phyloP scores from a whole-genome alignment of 2,888 invertebrate species.

The Trichopoda pennipes region DNA sequence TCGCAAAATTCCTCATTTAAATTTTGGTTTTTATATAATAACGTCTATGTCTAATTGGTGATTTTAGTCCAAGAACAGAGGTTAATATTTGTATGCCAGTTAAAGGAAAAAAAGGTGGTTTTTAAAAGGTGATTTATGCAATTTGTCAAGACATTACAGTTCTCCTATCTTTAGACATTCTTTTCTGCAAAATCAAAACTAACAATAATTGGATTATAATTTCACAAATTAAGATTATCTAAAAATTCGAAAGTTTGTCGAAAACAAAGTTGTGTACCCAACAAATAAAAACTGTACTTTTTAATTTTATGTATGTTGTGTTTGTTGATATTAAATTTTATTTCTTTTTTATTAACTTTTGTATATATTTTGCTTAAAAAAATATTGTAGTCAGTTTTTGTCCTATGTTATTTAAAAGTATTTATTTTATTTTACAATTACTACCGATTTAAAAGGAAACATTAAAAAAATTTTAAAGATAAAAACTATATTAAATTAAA shows the following conservation, averaged over 20 bases:
- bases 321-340: slow-evolving; percentile 21
- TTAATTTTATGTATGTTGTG: slow-evolving; percentile 15
- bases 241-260: neutral
- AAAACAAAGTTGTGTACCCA: slow-evolving; percentile 11
- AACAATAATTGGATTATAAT: no score
- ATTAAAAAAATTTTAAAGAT: slow-evolving; percentile 12
- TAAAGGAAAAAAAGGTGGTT: no score
- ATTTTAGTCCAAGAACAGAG: no score
- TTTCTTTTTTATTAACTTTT: slow-evolving; percentile 10
- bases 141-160: no score
- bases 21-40: no score
- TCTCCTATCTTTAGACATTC: no score
- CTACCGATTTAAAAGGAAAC: slow-evolving; percentile 35
- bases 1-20: no score
- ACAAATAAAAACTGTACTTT: slow-evolving; percentile 29
- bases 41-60: no score
- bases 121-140: no score
- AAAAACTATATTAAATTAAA: slow-evolving; percentile 39
- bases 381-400: slow-evolving; percentile 47
- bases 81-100: no score
- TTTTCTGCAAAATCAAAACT: no score
- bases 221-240: no score
- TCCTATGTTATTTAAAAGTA: slow-evolving; percentile 31
- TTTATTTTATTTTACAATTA: slow-evolving; percentile 52
- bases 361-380: slow-evolving; percentile 48